Percentiles rank a stretch among this genome's conserved stretches.
phyloP scores from a whole-genome alignment of 2,113 vertebrate species.

The Donacobius atricapilla region DNA sequence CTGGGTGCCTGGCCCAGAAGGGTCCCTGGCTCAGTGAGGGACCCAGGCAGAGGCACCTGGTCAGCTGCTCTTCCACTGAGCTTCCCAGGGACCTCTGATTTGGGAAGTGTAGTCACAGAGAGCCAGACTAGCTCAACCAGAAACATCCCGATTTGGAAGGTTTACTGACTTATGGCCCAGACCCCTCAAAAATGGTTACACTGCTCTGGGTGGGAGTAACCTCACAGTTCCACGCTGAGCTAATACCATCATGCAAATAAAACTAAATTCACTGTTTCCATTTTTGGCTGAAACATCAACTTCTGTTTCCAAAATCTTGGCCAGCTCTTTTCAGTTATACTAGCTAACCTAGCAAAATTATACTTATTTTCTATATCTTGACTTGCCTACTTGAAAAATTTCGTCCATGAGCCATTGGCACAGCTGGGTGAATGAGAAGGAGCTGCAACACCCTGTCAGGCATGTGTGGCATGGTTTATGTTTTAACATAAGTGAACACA shows the following conservation, averaged over 20 bases:
- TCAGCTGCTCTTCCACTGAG: not conserved
- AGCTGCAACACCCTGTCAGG: not conserved
- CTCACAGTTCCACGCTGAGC: accelerated
- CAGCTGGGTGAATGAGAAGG: not conserved
- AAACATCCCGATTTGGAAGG: not conserved
- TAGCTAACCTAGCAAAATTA: not conserved
- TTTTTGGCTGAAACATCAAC: not conserved
- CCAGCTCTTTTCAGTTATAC: not conserved
- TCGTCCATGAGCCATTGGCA: not conserved
- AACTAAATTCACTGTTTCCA: not conserved
- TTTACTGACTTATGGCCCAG: not conserved
- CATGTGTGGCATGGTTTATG: accelerated
- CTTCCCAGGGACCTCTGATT: not conserved
- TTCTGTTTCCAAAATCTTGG: not conserved
- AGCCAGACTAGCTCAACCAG: not conserved
- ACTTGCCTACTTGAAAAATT: not conserved
- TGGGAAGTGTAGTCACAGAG: not conserved
- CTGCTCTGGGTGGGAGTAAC: not conserved
- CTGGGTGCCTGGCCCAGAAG: not conserved
- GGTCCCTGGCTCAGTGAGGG: not conserved
- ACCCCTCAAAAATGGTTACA: not conserved
- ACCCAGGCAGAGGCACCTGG: accelerated
- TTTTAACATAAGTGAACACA: accelerated
- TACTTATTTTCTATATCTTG: not conserved
- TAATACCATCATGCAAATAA: not conserved